These are phyloP conservation scores for Pinctada fucata DNA, from an alignment of 2,888 invertebrate genomes.

Conservation along the genomic window DNA sequence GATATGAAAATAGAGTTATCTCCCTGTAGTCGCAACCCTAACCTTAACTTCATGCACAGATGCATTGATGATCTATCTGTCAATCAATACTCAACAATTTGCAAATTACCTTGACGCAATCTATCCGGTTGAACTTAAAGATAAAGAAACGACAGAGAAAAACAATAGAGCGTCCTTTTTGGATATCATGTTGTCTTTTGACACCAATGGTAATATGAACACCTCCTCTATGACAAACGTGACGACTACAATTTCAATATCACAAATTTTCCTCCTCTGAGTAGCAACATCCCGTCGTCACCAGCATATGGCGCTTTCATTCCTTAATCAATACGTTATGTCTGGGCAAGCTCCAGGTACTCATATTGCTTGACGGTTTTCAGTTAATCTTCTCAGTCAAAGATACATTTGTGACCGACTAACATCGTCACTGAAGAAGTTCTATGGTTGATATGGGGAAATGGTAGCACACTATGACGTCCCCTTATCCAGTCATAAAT, in stretches of 20 bases:
- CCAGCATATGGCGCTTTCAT: background rate
- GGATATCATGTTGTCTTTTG: background rate
- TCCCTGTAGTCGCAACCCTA: too few relatives aligned
- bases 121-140: background rate
- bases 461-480: background rate
- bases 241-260: background rate
- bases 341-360: too few relatives aligned
- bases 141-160: background rate
- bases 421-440: background rate
- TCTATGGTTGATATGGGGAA: background rate
- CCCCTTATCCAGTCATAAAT: background rate
- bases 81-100: background rate
- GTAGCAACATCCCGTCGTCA: background rate
- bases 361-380: too few relatives aligned
- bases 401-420: background rate
- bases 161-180: background rate
- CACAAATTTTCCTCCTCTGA: background rate
- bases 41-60: too few relatives aligned
- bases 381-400: too few relatives aligned
- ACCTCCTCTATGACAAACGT: constrained; percentile 4
- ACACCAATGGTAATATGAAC: background rate
- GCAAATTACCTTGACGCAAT: background rate
- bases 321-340: background rate
- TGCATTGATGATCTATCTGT: background rate
- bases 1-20: too few relatives aligned